Base-by-base conservation (phyloP, 1,140 invertebrate genomes). In the Rhizoglyphus robini region DNA sequence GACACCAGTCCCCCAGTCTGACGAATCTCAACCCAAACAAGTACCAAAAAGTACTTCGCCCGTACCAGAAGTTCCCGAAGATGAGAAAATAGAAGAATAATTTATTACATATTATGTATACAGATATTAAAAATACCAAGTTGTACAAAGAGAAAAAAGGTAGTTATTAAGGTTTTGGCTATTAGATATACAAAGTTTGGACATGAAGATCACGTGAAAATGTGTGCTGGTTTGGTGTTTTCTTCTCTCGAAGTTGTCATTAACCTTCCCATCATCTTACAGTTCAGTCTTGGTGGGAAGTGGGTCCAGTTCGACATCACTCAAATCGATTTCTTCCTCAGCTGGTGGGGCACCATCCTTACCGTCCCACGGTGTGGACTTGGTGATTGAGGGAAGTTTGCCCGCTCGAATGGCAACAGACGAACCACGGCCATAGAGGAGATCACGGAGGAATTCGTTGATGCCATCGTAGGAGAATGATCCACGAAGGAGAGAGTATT, bases 391-490 rank as follows among this genome's bases (percentile, higher is more conserved):
- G 15, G 93, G 94, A 72, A 98, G 82, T 70, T 85, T 79, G 3
- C 86, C 85, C 20, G 90, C 90, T 73, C 83, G 86, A 1, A 99
- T 81, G 2, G 93, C 88, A 0, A 88, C 85, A 3, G 92, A 97
- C 58, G 89, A 86, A 18, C 94, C 92, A 69, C 90, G 84, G 20
- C 96, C 96, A 75, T 88, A 97, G 32, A 90, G 92, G 13, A 99
- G 79, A 75, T 97, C 92, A 72, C 93, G 86, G 11, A 96, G 79
- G 78, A 96, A 98, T 76, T 96, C 92, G 71, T 88, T 86, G 73
- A 99, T 95, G 66, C 96, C 96, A 65, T 87, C 86, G 69, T 88
- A 83, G 4, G 90, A 94, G 79, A 98, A 99, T 27, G 94, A 88
- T 51, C 95, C 95, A 70, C 88, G 84, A 0, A 99, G 78, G 2